Percentiles rank a stretch among this genome's conserved stretches.
Evolutionary conservation across 2,888 invertebrate genomes (phyloP).

Genomic region (Stratiomys singularior): DNA sequence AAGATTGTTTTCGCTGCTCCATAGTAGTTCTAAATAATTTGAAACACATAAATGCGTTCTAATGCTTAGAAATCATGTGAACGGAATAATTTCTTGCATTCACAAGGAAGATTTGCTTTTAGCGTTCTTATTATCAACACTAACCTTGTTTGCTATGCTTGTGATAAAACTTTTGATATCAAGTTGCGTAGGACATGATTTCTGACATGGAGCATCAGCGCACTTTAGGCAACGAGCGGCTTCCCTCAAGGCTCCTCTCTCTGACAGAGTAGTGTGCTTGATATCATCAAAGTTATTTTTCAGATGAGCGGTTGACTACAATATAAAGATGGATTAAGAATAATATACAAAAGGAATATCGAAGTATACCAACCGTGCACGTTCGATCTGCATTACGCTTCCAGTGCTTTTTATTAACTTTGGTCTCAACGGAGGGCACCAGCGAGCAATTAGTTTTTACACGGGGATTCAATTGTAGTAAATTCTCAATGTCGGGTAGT

Average conservation of each 20-base stretch:
- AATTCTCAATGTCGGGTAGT: conserved; percentile 85
- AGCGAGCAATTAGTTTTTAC: conserved; percentile 79
- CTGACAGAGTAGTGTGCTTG: conserved; percentile 96
- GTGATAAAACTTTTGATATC: conserved; percentile 97
- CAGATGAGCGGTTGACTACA: conserved; percentile 74
- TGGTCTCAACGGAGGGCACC: conserved; percentile 86
- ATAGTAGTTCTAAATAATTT: conserved; percentile 95
- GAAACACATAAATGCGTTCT: too few relatives aligned
- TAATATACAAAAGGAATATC: background rate
- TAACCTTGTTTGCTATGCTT: conserved; percentile 90
- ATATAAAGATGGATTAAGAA: conserved; percentile 47
- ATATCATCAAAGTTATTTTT: conserved; percentile 95
- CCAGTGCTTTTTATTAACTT: conserved; percentile 92
- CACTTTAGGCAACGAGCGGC: conserved; percentile 91
- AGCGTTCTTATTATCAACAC: too few relatives aligned
- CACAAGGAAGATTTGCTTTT: too few relatives aligned
- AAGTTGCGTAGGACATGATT: conserved; percentile 97
- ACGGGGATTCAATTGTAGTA: conserved; percentile 86
- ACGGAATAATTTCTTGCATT: too few relatives aligned
- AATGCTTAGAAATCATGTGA: too few relatives aligned
- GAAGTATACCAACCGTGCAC: conserved; percentile 75
- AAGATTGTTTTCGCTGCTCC: conserved; percentile 96
- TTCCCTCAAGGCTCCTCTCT: conserved; percentile 91
- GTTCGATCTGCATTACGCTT: conserved; percentile 89
- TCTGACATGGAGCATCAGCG: conserved; percentile 97